Conservation (phyloP, 2,888 invertebrate species). For the Prosopocoilus inquinatus region DNA sequence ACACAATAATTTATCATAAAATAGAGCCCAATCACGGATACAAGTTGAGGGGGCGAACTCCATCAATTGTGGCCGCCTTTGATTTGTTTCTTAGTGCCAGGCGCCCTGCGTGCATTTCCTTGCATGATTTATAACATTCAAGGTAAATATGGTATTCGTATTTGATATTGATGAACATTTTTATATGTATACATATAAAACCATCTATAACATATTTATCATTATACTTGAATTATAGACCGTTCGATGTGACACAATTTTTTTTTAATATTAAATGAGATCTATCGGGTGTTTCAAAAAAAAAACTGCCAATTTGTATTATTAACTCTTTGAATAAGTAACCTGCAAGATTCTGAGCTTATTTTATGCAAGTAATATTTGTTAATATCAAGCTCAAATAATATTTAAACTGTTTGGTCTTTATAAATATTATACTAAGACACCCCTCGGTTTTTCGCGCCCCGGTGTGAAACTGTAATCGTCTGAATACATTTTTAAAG, state of each 20-base stretch:
- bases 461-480: conserved; percentile 35
- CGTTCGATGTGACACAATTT: too few relatives aligned
- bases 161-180: conserved; percentile 31
- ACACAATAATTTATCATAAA: conserved; percentile 37
- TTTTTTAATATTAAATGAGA: too few relatives aligned
- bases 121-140: conserved; percentile 39
- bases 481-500: conserved; percentile 39
- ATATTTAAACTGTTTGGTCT: conserved; percentile 39
- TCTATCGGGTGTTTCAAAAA: too few relatives aligned
- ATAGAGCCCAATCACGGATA: conserved; percentile 37
- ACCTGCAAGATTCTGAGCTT: neutral
- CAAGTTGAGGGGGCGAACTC: conserved; percentile 26
- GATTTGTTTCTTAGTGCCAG: conserved; percentile 39
- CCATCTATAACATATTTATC: too few relatives aligned
- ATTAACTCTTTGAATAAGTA: neutral
- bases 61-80: conserved; percentile 36
- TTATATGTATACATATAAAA: too few relatives aligned
- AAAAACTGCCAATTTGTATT: neutral
- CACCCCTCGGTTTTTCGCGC: conserved; percentile 28
- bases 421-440: conserved; percentile 32
- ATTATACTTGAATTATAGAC: too few relatives aligned
- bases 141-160: conserved; percentile 11
- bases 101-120: conserved; percentile 37
- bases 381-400: conserved; percentile 36
- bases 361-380: conserved; percentile 17